A percentile compares a stretch with the other conserved stretches of the same genome.
These are phyloP conservation scores for Nomada fabriciana DNA, from an alignment of 2,888 invertebrate species.

Conservation along the genomic window DNA sequence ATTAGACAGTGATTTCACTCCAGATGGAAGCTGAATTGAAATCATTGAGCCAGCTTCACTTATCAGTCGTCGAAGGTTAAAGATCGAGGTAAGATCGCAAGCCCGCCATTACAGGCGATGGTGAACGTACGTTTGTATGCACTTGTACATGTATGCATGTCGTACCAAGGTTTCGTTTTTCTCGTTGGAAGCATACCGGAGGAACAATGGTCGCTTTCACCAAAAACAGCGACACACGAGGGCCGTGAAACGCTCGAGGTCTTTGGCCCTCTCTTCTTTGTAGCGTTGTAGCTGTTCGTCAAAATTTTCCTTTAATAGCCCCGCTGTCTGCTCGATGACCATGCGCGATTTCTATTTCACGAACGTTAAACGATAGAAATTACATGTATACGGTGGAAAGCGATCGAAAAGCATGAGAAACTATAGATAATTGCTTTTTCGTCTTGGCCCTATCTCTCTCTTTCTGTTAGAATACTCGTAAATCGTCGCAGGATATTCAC, in stretches of 20 bases:
- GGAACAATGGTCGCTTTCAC: constrained; percentile 68
- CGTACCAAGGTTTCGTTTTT: constrained; percentile 20
- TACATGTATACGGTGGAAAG: background rate
- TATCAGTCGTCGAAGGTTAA: background rate
- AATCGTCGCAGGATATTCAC: background rate
- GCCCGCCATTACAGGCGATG: background rate
- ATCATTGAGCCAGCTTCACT: background rate
- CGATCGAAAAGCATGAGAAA: background rate
- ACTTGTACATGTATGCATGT: too few species aligned
- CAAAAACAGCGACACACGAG: constrained; percentile 56
- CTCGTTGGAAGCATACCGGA: constrained; percentile 10
- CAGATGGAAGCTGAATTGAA: background rate
- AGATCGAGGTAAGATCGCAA: constrained; percentile 7
- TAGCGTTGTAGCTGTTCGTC: background rate
- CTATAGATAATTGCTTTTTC: too few species aligned
- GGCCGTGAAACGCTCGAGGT: constrained; percentile 35
- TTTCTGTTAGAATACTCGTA: background rate
- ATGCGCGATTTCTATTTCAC: background rate
- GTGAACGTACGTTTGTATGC: too few species aligned
- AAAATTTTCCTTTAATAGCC: background rate
- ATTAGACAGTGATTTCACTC: background rate
- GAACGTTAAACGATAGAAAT: background rate
- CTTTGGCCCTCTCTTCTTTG: constrained; percentile 59
- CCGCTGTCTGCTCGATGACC: background rate
- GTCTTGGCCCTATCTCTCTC: constrained; percentile 40